Evolutionary conservation across 2,888 invertebrate genomes (phyloP).

Genomic region (Linnaemya tessellans): DNA sequence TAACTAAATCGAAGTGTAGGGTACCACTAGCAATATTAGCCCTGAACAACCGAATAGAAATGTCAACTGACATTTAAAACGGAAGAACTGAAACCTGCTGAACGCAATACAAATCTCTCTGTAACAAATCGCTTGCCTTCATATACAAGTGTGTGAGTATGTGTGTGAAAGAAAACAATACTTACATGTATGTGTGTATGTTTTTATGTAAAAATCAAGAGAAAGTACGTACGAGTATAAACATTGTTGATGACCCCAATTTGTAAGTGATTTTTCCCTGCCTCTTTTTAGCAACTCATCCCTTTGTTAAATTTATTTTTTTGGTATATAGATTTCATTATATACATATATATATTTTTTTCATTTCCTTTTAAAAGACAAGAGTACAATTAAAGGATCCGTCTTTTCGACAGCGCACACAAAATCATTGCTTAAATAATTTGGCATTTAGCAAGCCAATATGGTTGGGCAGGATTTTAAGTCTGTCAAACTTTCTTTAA

Average conservation of each 20-base stretch:
- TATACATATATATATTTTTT: neutral
- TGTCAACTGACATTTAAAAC: conserved; percentile 66
- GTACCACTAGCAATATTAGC: conserved; percentile 4
- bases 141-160: neutral
- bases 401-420: conserved; percentile 17
- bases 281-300: conserved; percentile 13
- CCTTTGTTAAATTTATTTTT: conserved; percentile 12
- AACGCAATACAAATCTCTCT: conserved; percentile 53
- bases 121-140: conserved; percentile 24
- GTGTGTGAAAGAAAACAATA: neutral
- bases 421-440: conserved; percentile 31
- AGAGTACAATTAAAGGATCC: conserved; percentile 22
- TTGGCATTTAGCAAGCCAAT: conserved; percentile 19
- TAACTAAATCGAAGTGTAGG: conserved; percentile 8
- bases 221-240: conserved; percentile 1
- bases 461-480: conserved; percentile 2
- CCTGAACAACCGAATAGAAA: conserved; percentile 45
- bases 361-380: neutral
- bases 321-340: neutral
- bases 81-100: conserved; percentile 56
- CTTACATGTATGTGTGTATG: neutral
- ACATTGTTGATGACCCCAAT: conserved; percentile 68
- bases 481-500: neutral
- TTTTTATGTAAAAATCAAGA: neutral
- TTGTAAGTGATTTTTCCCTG: conserved; percentile 51